A percentile compares a stretch with the other conserved stretches of the same genome.
Conservation (phyloP, 2,888 invertebrate species). For the Microctonus hyperodae region DNA sequence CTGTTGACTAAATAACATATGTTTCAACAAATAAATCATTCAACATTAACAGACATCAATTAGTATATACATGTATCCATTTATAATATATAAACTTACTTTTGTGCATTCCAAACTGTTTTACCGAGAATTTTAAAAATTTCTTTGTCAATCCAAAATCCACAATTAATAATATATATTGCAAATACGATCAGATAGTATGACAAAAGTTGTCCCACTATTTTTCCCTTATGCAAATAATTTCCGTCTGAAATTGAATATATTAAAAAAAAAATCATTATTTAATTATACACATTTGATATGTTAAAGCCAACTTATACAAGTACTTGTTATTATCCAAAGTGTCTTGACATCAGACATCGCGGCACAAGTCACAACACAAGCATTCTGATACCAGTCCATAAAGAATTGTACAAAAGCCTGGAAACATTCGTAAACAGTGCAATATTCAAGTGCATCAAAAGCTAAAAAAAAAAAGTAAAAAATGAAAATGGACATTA, state of each 20-base stretch:
- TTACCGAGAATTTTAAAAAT: constrained; percentile 37
- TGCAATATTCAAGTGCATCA: constrained; percentile 7
- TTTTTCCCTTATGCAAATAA: constrained; percentile 38
- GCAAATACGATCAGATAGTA: constrained; percentile 45
- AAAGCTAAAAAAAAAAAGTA: constrained; percentile 18
- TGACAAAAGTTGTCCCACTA: constrained; percentile 43
- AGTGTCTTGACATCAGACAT: constrained; percentile 42
- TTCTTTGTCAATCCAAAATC: constrained; percentile 42
- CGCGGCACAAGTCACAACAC: constrained; percentile 32
- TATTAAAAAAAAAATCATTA: constrained; percentile 13
- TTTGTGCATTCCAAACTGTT: constrained; percentile 36
- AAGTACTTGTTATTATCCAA: constrained; percentile 47
- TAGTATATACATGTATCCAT: neutral
- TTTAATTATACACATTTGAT: too few relatives aligned
- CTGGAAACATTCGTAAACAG: constrained; percentile 8
- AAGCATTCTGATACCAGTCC: constrained; percentile 27
- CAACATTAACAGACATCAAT: neutral
- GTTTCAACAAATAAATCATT: neutral
- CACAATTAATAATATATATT: constrained; percentile 44
- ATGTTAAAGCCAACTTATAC: too few relatives aligned
- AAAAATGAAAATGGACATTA: neutral
- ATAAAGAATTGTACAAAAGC: constrained; percentile 10
- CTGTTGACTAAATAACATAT: neutral
- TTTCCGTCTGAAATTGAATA: constrained; percentile 38
- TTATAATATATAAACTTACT: constrained; percentile 33